These are phyloP conservation scores for Cyprinodon variegatus DNA, from an alignment of 2,113 vertebrate genomes.

Conservation along the genomic window DNA sequence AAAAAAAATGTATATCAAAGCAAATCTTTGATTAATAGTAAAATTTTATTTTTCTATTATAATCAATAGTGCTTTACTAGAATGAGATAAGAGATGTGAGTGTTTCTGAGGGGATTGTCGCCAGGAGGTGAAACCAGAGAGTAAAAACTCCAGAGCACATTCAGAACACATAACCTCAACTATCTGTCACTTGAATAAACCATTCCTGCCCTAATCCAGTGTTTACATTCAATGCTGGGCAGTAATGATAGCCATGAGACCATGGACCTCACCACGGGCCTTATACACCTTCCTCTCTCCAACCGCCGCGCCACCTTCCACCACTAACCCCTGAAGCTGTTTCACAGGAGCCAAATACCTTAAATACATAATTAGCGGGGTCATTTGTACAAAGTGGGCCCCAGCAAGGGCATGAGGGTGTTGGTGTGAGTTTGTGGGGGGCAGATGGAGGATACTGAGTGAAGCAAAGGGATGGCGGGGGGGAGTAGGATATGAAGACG, in stretches of 20 bases:
- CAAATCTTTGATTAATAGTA: neutral
- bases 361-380: conserved; percentile 81
- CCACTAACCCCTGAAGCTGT: conserved; percentile 72
- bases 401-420: conserved; percentile 55
- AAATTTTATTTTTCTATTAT: neutral
- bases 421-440: conserved; percentile 56
- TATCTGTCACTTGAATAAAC: conserved; percentile 63
- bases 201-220: conserved; percentile 70
- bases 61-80: conserved; percentile 30
- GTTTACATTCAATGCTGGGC: conserved; percentile 74
- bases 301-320: conserved; percentile 45
- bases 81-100: conserved; percentile 25
- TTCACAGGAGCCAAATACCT: conserved; percentile 81
- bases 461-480: neutral
- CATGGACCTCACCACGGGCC: conserved; percentile 64
- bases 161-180: conserved; percentile 44
- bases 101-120: conserved; percentile 42
- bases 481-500: conserved; percentile 60
- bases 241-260: conserved; percentile 78
- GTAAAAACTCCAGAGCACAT: conserved; percentile 34
- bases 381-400: conserved; percentile 72
- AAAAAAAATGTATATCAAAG: neutral
- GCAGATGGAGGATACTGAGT: conserved; percentile 49
- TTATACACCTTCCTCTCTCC: conserved; percentile 36
- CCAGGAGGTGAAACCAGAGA: conserved; percentile 60